Base-by-base conservation (phyloP, 2,888 invertebrate genomes). In the Amblyteles armatorius region DNA sequence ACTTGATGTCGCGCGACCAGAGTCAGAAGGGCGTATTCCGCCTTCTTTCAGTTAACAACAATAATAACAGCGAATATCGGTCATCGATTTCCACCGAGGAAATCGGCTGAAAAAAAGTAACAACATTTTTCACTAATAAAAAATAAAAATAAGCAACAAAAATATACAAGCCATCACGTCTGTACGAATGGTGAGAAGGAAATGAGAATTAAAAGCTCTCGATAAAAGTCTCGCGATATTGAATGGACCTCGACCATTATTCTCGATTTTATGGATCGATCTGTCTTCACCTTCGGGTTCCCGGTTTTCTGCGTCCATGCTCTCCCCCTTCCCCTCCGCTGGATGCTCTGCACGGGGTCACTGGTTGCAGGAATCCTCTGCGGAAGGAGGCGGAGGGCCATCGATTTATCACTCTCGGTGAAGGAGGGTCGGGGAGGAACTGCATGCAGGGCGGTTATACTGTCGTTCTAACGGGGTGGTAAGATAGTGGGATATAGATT, bases 341-440 rank as follows among this genome's bases (percentile, higher is more conserved):
- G 29, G 40, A n/a, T 72, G 65, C 73, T 68, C 55, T 22, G 84
- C 78, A 78, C 81, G 82, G 85, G 85, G 76, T 85, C 85, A 82
- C 72, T 50, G 82, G 67, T 79, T 79, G 69, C 85, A 73, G 79
- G 76, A 65, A 67, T 82, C 83, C 33, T 83, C 76, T 57, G 72
- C 36, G 57, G 33, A 44, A 11, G 67, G 57, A 19, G 60, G 33
- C 50, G 40, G 80, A 71, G 33, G 76, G 72, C 74, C 69, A 81
- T 85, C 87, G 86, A 87, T 89, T 87, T 88, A 86, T 89, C 84
- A 89, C 86, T 67, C 71, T 74, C 16, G 57, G 65, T 44, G 60
- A 79, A 57, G 26, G 11, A 57, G 82, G 77, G 79, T 76, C 68
- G 77, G 77, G 72, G 69, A 76, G 81, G 74, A 76, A 73, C 79